Percentiles rank a stretch among this genome's conserved stretches.
Evolutionary conservation across 2,888 invertebrate species (phyloP).

Genomic region (Ophioninae sp.): DNA sequence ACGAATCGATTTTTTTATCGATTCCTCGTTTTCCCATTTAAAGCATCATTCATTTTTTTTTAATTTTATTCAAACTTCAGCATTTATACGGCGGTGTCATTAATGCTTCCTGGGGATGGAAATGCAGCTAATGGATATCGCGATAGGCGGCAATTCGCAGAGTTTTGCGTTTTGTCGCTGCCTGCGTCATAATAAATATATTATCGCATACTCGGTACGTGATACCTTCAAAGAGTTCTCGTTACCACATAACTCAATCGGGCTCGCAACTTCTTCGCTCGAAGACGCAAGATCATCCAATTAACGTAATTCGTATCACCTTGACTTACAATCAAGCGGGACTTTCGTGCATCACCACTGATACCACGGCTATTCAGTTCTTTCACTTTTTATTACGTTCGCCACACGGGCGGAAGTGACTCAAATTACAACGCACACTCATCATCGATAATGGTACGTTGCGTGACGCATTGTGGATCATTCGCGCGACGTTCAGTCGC

Average conservation of each 20-base stretch:
- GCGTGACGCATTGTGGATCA: conserved; percentile 26
- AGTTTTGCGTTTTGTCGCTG: not conserved
- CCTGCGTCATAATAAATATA: not conserved
- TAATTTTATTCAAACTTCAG: too few species aligned
- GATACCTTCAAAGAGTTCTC: not conserved
- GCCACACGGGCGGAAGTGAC: conserved; percentile 62
- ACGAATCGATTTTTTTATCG: too few species aligned
- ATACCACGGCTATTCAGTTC: conserved; percentile 12
- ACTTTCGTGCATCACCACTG: conserved; percentile 16
- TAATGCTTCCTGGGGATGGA: not conserved
- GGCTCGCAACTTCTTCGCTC: conserved; percentile 1
- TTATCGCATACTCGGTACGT: conserved; percentile 4
- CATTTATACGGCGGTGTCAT: too few species aligned
- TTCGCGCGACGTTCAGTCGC: conserved; percentile 23
- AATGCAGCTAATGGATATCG: not conserved
- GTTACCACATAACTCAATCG: not conserved
- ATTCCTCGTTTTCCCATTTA: too few species aligned
- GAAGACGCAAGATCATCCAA: conserved; percentile 19
- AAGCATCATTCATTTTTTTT: too few species aligned
- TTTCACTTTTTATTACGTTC: conserved; percentile 10
- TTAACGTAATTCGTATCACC: not conserved
- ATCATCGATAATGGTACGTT: conserved; percentile 45
- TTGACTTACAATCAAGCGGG: conserved; percentile 8
- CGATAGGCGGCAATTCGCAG: not conserved
- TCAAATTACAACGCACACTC: conserved; percentile 66